A percentile compares a stretch with the other conserved stretches of the same genome.
Conservation (phyloP, 2,797 vertebrate species). For the Anomalospiza imberbis region DNA sequence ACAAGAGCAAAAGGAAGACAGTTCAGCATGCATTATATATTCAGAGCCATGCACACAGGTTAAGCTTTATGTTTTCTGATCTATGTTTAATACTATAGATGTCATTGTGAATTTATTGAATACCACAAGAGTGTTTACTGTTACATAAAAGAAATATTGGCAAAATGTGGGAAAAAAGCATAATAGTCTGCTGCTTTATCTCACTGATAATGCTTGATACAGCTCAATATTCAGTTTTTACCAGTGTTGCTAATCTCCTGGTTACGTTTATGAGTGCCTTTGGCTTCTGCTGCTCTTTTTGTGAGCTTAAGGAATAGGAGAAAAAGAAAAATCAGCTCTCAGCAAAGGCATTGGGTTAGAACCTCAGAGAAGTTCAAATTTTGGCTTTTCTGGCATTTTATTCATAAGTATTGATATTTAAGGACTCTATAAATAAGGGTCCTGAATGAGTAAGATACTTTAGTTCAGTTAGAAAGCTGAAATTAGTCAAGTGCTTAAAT, state of each 20-base stretch:
- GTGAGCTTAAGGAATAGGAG: not conserved
- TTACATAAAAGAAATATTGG: not conserved
- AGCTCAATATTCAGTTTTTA: conserved; percentile 9
- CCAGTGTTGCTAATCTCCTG: not conserved
- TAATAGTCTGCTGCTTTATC: not conserved
- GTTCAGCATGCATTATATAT: not conserved
- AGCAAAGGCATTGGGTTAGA: not conserved
- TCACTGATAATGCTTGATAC: not conserved
- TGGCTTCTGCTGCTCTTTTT: not conserved
- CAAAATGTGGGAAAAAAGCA: not conserved
- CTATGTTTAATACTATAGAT: not conserved
- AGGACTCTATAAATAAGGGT: not conserved
- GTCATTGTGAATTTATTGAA: not conserved
- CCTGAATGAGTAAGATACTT: not conserved
- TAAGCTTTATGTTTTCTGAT: not conserved
- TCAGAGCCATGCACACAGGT: not conserved
- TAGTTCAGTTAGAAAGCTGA: not conserved
- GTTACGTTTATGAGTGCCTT: not conserved
- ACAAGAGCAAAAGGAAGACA: not conserved
- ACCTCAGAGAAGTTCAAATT: not conserved
- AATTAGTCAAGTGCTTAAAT: not conserved
- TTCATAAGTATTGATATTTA: not conserved
- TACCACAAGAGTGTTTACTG: not conserved
- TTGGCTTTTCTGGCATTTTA: not conserved
- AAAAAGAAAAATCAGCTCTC: not conserved